Conservation (phyloP, 2,888 invertebrate genomes). For the Calliopum simillimum region DNA sequence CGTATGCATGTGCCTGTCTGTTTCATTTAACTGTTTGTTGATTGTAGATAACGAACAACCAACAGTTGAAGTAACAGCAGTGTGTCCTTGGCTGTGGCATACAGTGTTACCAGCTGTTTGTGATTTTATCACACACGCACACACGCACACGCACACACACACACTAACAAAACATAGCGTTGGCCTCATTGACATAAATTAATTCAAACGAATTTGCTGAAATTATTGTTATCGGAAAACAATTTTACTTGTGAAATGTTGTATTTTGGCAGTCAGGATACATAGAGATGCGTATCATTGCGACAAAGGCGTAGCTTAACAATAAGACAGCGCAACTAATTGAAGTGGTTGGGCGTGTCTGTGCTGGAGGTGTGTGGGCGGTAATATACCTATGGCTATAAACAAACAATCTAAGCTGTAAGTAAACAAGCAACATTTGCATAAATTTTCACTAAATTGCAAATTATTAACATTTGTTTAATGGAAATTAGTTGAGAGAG, state of each 20-base stretch:
- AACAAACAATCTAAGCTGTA: not conserved
- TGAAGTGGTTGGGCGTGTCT: constrained; percentile 1
- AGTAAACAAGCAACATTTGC: constrained; percentile 18
- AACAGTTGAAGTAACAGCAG: too few relatives aligned
- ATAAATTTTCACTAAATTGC: constrained; percentile 32
- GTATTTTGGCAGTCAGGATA: not conserved
- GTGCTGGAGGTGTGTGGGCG: not conserved
- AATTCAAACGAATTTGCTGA: constrained; percentile 29
- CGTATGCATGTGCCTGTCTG: too few relatives aligned
- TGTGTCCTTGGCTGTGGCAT: too few relatives aligned
- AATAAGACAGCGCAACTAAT: not conserved
- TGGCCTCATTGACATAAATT: constrained; percentile 26
- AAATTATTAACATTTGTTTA: constrained; percentile 32
- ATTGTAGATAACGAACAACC: too few relatives aligned
- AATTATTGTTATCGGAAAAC: constrained; percentile 34
- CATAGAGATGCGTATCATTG: not conserved
- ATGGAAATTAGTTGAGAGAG: constrained; percentile 2
- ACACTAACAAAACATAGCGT: not conserved
- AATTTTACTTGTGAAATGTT: constrained; percentile 13
- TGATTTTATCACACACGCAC: not conserved
- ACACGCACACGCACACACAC: not conserved
- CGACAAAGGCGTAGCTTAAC: not conserved
- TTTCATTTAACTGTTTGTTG: too few relatives aligned
- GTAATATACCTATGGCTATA: not conserved
- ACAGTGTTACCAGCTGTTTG: constrained; percentile 8